phyloP scores from a whole-genome alignment of 2,797 vertebrate species.

The Hozukius guyotensis region DNA sequence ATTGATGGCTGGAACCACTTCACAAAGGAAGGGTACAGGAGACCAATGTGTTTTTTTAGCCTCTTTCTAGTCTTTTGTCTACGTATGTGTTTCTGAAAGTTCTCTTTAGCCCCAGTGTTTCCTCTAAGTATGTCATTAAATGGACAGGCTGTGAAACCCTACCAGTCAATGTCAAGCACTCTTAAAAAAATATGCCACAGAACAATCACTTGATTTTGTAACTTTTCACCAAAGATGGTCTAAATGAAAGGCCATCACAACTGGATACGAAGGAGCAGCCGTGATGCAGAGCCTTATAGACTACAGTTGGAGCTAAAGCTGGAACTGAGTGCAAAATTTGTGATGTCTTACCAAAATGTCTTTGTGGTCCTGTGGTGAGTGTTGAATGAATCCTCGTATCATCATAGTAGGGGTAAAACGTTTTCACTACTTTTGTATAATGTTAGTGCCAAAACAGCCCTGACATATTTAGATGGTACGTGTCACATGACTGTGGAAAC shows the following conservation, averaged over 20 bases:
- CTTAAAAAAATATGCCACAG: not conserved
- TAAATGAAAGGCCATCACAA: not conserved
- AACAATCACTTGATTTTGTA: not conserved
- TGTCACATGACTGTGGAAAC: no score
- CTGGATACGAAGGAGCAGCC: not conserved
- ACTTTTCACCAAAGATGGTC: not conserved
- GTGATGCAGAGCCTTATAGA: not conserved
- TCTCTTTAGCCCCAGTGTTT: not conserved
- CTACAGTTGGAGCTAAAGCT: not conserved
- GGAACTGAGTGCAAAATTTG: not conserved
- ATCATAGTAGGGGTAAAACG: no score
- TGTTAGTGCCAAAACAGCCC: no score
- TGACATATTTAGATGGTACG: no score
- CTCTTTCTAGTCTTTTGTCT: not conserved
- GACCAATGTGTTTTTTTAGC: not conserved
- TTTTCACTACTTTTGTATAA: no score
- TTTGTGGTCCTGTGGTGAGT: not conserved
- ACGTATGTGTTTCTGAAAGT: not conserved
- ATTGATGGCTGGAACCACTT: conserved; percentile 78
- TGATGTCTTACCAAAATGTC: not conserved
- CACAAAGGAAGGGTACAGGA: conserved; percentile 64
- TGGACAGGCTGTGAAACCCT: not conserved
- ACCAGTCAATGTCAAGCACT: not conserved
- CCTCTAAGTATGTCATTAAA: not conserved
- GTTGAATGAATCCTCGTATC: not conserved